Evolutionary conservation across 2,888 invertebrate species (phyloP), one percentile per base, ranked within the genome.

Genomic region (Cacoxenus indagator): DNA sequence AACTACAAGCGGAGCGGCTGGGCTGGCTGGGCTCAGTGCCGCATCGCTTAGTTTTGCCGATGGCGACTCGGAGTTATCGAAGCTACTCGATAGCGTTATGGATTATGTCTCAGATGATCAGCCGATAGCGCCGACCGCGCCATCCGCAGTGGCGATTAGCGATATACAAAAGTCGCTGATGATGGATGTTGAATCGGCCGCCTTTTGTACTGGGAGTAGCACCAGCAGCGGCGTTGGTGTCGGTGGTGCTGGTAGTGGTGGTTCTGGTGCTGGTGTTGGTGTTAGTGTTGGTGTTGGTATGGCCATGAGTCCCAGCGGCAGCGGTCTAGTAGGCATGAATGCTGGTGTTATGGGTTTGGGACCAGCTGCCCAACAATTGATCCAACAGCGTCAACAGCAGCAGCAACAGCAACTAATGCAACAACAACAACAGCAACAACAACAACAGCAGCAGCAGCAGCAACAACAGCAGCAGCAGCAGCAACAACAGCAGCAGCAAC

Each of bases 101-200:
- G 95, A 95, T 74, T 92, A 93, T 83, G 93, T 93, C 86, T 92
- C 93, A 70, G 94, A 94, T 59, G 85, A 84, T 66, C 82, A 84
- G 65, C 80, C 85, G 26, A 84, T 85, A 71, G 85, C 77, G 64
- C 76, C 78, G 9, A 73, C 76, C 11, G 74, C 84, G 22, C 81
- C 84, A 8, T 83, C 86, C 4, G 84, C 83, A 64, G 76, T 85
- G 88, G 95, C 94, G 72, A 97, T 97, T 73, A 95, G 93, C 84
- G 95, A 94, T 59, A 98, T 98, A 83, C 95, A 96, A 84, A 94
- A 95, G 86, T 95, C 94, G 80, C 90, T 98, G 83, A 97, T 97
- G 96, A 93, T 92, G 84, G 95, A 95, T 87, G 94, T 92, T 84
- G 95, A 95, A 87, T 91, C 91, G 70, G 91, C 90, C 6, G 61